Percentiles rank a stretch among this genome's conserved stretches.
phyloP scores from a whole-genome alignment of 2,797 vertebrate genomes.

The Xiphophorus birchmanni region DNA sequence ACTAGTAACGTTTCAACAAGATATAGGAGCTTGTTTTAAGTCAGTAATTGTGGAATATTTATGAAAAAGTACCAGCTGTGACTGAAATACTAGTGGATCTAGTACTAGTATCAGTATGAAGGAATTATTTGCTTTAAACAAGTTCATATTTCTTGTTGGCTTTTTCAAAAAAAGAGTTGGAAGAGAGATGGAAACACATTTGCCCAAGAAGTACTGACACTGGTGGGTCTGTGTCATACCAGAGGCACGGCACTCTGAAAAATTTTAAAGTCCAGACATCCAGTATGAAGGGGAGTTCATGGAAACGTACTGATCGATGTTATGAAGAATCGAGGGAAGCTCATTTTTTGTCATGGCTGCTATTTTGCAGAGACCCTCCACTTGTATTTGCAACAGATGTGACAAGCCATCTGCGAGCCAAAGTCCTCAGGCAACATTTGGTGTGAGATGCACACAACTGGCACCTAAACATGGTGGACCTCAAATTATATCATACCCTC shows the following conservation, averaged over 20 bases:
- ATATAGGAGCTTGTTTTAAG: too few relatives aligned
- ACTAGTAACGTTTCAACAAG: too few relatives aligned
- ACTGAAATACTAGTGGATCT: too few relatives aligned
- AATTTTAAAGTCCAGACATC: background rate
- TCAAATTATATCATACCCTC: conserved; percentile 62
- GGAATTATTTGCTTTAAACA: too few relatives aligned
- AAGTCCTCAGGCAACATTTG: conserved; percentile 83
- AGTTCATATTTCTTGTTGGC: background rate
- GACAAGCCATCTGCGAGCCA: conserved; percentile 81
- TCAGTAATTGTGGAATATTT: too few relatives aligned
- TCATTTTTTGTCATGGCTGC: conserved; percentile 70
- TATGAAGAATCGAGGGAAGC: conserved; percentile 38
- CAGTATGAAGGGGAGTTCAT: conserved; percentile 18
- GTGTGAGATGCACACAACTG: conserved; percentile 79
- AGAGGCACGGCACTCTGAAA: too few relatives aligned
- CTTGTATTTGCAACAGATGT: conserved; percentile 83
- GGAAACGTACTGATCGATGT: conserved; percentile 25
- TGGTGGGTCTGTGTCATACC: too few relatives aligned
- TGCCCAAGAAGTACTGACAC: too few relatives aligned
- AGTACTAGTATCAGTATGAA: too few relatives aligned
- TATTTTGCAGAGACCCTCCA: conserved; percentile 69
- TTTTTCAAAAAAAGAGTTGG: background rate
- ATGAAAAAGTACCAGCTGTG: too few relatives aligned
- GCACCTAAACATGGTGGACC: conserved; percentile 74
- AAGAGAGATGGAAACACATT: background rate